Percentiles rank a stretch among this genome's conserved stretches.
Evolutionary conservation across 2,113 vertebrate species (phyloP).

Genomic region (Vireo altiloquus): DNA sequence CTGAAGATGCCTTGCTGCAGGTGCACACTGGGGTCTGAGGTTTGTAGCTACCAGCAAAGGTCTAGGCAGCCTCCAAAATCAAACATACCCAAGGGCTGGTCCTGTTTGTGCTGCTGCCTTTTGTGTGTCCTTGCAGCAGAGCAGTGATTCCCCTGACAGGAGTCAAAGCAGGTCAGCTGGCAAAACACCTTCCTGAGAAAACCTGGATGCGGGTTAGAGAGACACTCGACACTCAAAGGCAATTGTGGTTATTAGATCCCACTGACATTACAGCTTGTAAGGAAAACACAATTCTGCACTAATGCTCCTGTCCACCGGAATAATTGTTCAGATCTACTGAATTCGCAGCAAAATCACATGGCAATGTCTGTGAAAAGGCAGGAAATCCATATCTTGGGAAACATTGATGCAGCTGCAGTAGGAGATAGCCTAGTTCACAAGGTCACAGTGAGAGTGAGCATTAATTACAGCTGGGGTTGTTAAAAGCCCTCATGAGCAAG

Average conservation of each 20-base stretch:
- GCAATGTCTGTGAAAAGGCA: background rate
- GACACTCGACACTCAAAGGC: rapidly evolving
- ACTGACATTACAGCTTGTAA: background rate
- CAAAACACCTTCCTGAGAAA: background rate
- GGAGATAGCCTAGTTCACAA: background rate
- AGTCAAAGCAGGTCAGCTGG: background rate
- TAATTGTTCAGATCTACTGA: background rate
- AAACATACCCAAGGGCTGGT: background rate
- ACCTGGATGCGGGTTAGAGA: background rate
- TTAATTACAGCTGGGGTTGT: background rate
- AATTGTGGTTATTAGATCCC: background rate
- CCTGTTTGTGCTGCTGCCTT: background rate
- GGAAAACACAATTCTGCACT: background rate
- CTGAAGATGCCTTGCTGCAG: background rate
- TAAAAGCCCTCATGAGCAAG: background rate
- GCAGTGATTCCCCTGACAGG: background rate
- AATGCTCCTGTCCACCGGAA: background rate
- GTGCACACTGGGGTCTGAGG: background rate
- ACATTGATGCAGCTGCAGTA: background rate
- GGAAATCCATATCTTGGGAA: background rate
- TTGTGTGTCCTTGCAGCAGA: background rate
- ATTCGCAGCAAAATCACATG: background rate
- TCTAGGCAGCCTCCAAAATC: background rate
- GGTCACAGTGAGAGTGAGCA: background rate
- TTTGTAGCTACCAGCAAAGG: background rate